phyloP scores from a whole-genome alignment of 1,140 invertebrate genomes.

The Globodera rostochiensis region DNA sequence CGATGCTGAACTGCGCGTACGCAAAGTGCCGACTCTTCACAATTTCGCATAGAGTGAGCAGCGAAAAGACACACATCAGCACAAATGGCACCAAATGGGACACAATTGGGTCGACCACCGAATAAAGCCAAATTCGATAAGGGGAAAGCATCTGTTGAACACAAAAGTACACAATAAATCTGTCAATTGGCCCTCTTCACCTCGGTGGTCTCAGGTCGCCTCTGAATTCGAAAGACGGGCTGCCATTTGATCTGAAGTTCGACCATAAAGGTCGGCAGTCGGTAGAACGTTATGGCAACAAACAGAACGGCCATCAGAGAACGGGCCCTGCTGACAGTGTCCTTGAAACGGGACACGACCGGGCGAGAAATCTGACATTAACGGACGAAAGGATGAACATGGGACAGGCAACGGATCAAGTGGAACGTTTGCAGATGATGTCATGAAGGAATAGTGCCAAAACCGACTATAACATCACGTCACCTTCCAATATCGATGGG shows the following conservation, averaged over 20 bases:
- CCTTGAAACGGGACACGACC: constrained; percentile 61
- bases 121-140: constrained; percentile 63
- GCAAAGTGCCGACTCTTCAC: constrained; percentile 61
- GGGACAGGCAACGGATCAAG: background rate
- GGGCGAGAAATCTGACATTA: constrained; percentile 59
- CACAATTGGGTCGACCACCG: constrained; percentile 60
- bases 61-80: constrained; percentile 59
- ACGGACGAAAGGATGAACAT: constrained; percentile 17
- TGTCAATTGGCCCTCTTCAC: constrained; percentile 27
- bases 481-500: constrained; percentile 65
- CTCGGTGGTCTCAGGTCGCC: constrained; percentile 57
- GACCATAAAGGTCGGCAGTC: constrained; percentile 58
- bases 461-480: background rate
- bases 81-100: constrained; percentile 63
- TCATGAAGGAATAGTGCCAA: constrained; percentile 16
- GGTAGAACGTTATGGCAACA: constrained; percentile 52
- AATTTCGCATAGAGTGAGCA: constrained; percentile 62
- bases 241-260: constrained; percentile 56
- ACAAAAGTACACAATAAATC: background rate
- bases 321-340: constrained; percentile 54
- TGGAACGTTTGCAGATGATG: background rate
- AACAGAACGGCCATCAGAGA: constrained; percentile 57
- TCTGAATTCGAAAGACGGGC: constrained; percentile 51
- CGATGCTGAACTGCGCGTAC: constrained; percentile 58
- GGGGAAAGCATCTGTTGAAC: constrained; percentile 54